Percentiles rank a stretch among this genome's conserved stretches.
Conservation (phyloP, 2,888 invertebrate genomes). For the Pediacus dermestoides region DNA sequence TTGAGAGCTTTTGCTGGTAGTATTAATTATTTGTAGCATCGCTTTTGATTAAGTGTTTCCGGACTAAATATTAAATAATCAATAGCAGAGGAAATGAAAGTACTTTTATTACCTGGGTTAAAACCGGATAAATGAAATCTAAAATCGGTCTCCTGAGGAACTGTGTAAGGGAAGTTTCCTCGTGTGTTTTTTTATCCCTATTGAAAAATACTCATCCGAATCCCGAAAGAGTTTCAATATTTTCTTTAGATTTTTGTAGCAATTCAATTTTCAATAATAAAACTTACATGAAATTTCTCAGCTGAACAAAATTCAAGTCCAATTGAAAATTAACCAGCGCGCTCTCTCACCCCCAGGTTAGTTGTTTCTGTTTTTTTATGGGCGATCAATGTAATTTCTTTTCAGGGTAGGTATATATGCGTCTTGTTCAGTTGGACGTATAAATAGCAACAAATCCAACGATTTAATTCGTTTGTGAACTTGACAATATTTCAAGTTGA, state of each 20-base stretch:
- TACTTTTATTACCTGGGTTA: slow-evolving; percentile 2
- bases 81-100: too few species aligned
- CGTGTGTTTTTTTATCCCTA: slow-evolving; percentile 12
- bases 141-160: slow-evolving; percentile 8
- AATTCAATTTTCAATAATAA: slow-evolving; percentile 35
- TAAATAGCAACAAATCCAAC: background rate
- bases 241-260: slow-evolving; percentile 32
- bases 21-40: too few species aligned
- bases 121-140: slow-evolving; percentile 9
- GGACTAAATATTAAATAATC: too few species aligned
- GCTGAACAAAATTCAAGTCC: slow-evolving; percentile 11
- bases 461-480: slow-evolving; percentile 5
- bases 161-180: slow-evolving; percentile 5
- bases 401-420: too few species aligned
- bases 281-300: slow-evolving; percentile 32
- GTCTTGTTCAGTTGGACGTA: background rate
- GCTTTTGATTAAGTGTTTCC: too few species aligned
- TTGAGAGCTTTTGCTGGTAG: too few species aligned
- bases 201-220: slow-evolving; percentile 25
- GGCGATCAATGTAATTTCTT: slow-evolving; percentile 2
- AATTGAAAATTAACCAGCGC: slow-evolving; percentile 9
- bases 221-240: slow-evolving; percentile 30
- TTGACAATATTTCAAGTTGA: slow-evolving; percentile 14
- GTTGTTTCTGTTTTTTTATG: too few species aligned
- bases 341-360: too few species aligned